Percentiles rank a stretch among this genome's conserved stretches.
Conservation (phyloP, 64 coral and sea anemone genomes). For the Porites australiensis region DNA sequence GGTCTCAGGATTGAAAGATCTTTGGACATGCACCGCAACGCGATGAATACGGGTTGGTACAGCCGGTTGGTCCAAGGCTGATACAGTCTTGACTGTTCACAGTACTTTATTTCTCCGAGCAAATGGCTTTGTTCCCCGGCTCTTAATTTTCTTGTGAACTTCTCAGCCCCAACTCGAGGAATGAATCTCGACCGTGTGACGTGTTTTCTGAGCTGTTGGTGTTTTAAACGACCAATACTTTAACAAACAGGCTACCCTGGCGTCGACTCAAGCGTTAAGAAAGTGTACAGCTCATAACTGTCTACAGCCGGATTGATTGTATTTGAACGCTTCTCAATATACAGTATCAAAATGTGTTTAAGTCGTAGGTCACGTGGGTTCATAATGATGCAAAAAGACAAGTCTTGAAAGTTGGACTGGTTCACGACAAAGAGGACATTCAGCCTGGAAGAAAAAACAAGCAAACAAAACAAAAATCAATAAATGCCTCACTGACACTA, state of each 20-base stretch:
- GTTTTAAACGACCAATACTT: no score
- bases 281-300: no score
- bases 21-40: no score
- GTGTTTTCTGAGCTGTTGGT: neutral
- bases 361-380: constrained; percentile 37
- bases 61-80: no score
- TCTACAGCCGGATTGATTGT: no score
- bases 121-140: neutral
- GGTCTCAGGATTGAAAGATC: no score
- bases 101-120: no score
- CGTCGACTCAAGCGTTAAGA: no score
- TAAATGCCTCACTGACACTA: neutral
- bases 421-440: constrained; percentile 83
- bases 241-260: no score
- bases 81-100: no score
- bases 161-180: constrained; percentile 10
- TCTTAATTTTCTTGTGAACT: neutral
- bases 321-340: neutral
- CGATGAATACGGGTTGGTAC: no score
- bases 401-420: constrained; percentile 62
- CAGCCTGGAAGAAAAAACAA: constrained; percentile 51
- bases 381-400: constrained; percentile 76
- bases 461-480: neutral
- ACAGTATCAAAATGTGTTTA: neutral
- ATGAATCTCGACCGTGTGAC: neutral